Evolutionary conservation across 2,113 vertebrate species (phyloP).

Genomic region (Callocephalon fimbriatum): DNA sequence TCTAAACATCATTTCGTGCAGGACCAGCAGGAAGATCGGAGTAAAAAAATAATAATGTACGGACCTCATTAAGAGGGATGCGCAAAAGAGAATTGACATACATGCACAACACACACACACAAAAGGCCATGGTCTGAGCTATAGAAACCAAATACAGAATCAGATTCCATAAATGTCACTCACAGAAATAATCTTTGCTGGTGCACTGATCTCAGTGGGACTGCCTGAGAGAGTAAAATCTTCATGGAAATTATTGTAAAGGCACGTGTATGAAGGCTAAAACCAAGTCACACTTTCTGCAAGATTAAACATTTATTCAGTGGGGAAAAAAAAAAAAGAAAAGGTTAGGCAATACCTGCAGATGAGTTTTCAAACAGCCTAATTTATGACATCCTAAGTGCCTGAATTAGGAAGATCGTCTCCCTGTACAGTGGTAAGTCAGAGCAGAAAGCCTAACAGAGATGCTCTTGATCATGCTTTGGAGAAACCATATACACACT

Average conservation of each 20-base stretch:
- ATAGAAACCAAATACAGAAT: background rate
- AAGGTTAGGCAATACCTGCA: background rate
- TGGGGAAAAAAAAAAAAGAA: background rate
- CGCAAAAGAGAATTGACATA: background rate
- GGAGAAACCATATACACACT: background rate
- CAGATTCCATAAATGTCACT: background rate
- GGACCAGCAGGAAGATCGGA: background rate
- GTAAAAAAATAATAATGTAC: accelerated
- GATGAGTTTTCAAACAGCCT: background rate
- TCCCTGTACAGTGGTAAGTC: background rate
- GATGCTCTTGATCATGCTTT: background rate
- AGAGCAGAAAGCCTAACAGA: background rate
- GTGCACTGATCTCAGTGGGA: background rate
- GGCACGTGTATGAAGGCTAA: background rate
- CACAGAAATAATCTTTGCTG: background rate
- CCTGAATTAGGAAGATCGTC: background rate
- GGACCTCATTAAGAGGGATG: background rate
- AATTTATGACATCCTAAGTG: background rate
- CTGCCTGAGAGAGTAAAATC: background rate
- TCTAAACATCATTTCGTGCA: background rate
- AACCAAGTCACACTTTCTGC: background rate
- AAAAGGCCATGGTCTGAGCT: background rate
- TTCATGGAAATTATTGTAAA: background rate
- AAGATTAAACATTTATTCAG: background rate
- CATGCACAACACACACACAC: background rate